A percentile compares a stretch with the other conserved stretches of the same genome.
Conservation (phyloP, 1,140 invertebrate genomes). For the Trichoplusia ni region DNA sequence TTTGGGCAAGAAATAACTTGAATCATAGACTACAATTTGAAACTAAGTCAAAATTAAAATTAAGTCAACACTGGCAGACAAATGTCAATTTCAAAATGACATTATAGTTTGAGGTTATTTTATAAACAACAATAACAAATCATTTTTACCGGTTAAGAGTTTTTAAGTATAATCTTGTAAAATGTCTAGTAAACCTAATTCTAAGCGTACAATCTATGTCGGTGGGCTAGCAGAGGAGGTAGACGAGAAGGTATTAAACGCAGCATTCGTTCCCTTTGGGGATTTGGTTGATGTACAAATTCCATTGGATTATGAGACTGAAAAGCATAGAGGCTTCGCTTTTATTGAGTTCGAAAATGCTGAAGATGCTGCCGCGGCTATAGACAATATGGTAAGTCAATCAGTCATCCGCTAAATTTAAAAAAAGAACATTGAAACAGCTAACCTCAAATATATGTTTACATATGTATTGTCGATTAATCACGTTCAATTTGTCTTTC, state of each 20-base stretch:
- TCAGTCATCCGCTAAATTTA: not conserved
- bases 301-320: conserved; percentile 98
- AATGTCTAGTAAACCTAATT: conserved; percentile 82
- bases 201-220: conserved; percentile 90
- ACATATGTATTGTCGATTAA: too few relatives aligned
- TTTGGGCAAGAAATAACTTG: too few relatives aligned
- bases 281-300: conserved; percentile 99
- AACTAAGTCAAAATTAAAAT: too few relatives aligned
- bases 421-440: too few relatives aligned
- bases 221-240: conserved; percentile 98
- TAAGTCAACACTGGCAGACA: not conserved
- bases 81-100: not conserved
- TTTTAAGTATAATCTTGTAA: not conserved
- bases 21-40: too few relatives aligned
- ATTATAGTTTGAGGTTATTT: conserved; percentile 9
- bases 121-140: conserved; percentile 15
- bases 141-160: not conserved
- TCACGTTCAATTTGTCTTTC: too few relatives aligned
- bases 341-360: conserved; percentile 98
- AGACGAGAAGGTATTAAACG: conserved; percentile 96
- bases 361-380: conserved; percentile 97
- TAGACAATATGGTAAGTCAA: conserved; percentile 99
- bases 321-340: conserved; percentile 98
- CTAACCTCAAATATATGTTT: too few relatives aligned
- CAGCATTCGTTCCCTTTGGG: conserved; percentile 99